phyloP scores from a whole-genome alignment of 30 jellyfish, hydroid and myxozoan species.

The Chironex yamaguchii region DNA sequence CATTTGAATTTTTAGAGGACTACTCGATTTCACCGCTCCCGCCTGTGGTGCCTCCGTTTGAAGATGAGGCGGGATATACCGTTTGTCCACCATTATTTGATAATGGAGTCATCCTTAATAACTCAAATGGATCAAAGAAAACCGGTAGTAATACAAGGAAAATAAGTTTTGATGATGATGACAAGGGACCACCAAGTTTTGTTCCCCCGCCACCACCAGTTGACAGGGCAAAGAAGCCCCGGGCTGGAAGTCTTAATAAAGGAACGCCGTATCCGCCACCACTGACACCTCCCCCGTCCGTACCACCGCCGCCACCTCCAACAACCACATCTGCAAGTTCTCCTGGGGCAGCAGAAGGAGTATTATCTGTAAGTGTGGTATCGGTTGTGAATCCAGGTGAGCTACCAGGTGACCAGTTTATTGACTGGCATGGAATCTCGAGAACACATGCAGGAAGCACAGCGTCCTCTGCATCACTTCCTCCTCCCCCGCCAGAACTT shows the following conservation, averaged over 20 bases:
- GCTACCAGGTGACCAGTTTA: not conserved
- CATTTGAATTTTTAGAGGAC: not conserved
- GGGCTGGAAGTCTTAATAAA: not conserved
- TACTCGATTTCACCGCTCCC: not conserved
- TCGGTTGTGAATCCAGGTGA: not conserved
- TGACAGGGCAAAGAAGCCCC: not conserved
- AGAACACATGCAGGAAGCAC: not conserved
- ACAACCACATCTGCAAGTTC: not conserved
- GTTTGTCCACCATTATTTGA: too few relatives aligned
- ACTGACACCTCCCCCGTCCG: constrained; percentile 20
- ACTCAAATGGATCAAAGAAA: not conserved
- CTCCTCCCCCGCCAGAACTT: not conserved
- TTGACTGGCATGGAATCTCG: not conserved
- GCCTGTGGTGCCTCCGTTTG: too few relatives aligned
- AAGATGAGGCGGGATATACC: too few relatives aligned
- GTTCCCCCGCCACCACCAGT: constrained; percentile 63
- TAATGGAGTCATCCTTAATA: not conserved
- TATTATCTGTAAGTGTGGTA: not conserved
- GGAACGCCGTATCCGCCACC: not conserved
- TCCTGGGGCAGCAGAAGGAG: not conserved
- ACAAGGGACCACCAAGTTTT: constrained; percentile 21
- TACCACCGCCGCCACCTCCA: constrained; percentile 47
- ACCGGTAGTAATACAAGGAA: not conserved
- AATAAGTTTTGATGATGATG: too few relatives aligned
- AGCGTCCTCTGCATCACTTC: not conserved